Percentiles rank a stretch among this genome's conserved stretches.
Evolutionary conservation across 2,888 invertebrate genomes (phyloP).

Genomic region (Netelia fuscicornis): DNA sequence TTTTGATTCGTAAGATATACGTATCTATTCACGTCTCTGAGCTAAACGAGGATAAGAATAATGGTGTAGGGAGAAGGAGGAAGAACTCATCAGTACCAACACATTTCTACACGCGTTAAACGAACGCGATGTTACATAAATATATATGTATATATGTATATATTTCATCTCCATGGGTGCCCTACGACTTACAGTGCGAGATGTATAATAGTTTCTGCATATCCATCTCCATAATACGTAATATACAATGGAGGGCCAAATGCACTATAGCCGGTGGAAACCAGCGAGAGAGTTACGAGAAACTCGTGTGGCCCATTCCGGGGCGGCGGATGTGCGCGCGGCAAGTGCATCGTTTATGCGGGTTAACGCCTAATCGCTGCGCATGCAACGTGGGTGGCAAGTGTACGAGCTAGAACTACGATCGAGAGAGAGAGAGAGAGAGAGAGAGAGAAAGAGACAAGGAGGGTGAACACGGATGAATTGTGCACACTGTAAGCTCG

Average conservation of each 20-base stretch:
- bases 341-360: conserved; percentile 73
- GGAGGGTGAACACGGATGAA: neutral
- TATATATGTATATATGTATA: conserved; percentile 12
- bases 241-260: conserved; percentile 21
- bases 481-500: conserved; percentile 14
- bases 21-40: neutral
- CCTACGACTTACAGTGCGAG: conserved; percentile 15
- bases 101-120: neutral
- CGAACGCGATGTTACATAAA: conserved; percentile 1
- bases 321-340: conserved; percentile 62
- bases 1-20: neutral
- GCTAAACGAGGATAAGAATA: neutral
- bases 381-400: conserved; percentile 71
- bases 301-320: conserved; percentile 60
- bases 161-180: conserved; percentile 20
- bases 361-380: conserved; percentile 72
- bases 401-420: conserved; percentile 61
- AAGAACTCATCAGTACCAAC: conserved; percentile 2
- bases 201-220: conserved; percentile 30
- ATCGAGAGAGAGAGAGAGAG: conserved; percentile 39
- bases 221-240: conserved; percentile 32
- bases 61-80: neutral
- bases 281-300: conserved; percentile 53
- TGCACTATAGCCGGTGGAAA: conserved; percentile 8
- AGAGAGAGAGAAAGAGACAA: conserved; percentile 19